Percentiles rank a stretch among this genome's conserved stretches.
Conservation (phyloP, 2,113 vertebrate genomes). For the Campylorhamphus procurvoides region DNA sequence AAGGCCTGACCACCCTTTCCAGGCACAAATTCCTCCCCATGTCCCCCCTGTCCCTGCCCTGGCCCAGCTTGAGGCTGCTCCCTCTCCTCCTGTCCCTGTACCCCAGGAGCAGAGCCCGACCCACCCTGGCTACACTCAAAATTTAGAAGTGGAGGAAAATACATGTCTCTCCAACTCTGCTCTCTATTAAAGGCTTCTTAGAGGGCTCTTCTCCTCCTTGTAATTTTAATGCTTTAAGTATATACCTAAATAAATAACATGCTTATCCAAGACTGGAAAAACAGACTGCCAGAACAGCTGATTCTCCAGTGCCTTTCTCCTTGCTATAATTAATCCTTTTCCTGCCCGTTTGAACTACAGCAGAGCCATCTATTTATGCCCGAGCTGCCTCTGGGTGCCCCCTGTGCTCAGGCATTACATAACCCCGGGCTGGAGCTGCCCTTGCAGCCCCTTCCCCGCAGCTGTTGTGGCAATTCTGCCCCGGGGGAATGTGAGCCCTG, state of each 20-base stretch:
- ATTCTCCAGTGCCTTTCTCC: background rate
- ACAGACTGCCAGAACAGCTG: background rate
- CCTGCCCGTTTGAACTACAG: background rate
- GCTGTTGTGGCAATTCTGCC: slow-evolving; percentile 43
- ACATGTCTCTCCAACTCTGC: background rate
- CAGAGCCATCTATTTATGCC: background rate
- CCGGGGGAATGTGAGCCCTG: background rate
- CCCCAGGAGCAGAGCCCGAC: background rate
- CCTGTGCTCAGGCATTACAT: background rate
- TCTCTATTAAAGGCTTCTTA: background rate
- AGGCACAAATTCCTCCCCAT: rapidly evolving
- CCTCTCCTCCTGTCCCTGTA: background rate
- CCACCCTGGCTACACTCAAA: rapidly evolving
- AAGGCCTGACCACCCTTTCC: background rate
- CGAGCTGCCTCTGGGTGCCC: background rate
- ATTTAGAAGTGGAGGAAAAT: background rate
- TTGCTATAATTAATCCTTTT: background rate
- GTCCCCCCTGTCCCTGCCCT: background rate
- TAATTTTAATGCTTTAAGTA: background rate
- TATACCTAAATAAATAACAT: background rate
- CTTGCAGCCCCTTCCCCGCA: slow-evolving; percentile 24
- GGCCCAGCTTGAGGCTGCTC: background rate
- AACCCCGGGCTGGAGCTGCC: background rate
- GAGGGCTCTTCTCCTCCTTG: background rate
- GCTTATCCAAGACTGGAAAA: background rate